A percentile compares a stretch with the other conserved stretches of the same genome.
Conservation (phyloP, 1,140 invertebrate species). For the Meloidogyne chitwoodi region DNA sequence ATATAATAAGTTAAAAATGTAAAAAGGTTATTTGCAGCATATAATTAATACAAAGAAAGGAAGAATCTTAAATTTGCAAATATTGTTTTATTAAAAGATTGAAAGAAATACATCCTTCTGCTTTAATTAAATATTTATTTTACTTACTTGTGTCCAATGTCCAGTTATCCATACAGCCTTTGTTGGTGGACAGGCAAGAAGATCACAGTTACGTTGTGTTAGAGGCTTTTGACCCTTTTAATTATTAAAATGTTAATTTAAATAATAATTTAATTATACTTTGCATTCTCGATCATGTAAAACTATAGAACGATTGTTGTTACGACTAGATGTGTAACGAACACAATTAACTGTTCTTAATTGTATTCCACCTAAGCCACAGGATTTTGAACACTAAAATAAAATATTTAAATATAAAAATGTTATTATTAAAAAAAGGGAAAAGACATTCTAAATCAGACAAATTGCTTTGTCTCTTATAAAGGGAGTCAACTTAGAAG, state of each 20-base stretch:
- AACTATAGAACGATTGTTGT: conserved; percentile 13
- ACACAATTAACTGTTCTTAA: conserved; percentile 35
- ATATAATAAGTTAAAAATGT: no score
- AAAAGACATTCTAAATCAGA: no score
- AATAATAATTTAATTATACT: conserved; percentile 12
- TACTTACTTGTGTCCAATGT: conserved; percentile 50
- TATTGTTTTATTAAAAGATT: no score
- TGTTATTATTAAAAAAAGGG: not conserved
- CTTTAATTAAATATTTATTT: no score
- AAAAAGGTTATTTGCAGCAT: no score
- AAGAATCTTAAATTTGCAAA: no score
- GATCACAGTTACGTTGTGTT: conserved; percentile 36
- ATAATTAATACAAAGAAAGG: no score
- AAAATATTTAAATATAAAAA: not conserved
- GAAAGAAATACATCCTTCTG: no score
- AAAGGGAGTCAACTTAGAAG: no score
- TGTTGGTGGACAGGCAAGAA: conserved; percentile 15
- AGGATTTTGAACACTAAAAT: conserved; percentile 26
- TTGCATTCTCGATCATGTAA: conserved; percentile 42
- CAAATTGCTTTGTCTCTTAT: no score
- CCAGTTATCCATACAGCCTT: conserved; percentile 45
- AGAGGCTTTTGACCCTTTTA: conserved; percentile 35
- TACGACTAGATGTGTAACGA: conserved; percentile 1
- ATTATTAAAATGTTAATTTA: not conserved
- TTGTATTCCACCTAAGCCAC: conserved; percentile 43